These are phyloP conservation scores for Meda fulgida DNA, from an alignment of 2,797 vertebrate species.

Conservation along the genomic window DNA sequence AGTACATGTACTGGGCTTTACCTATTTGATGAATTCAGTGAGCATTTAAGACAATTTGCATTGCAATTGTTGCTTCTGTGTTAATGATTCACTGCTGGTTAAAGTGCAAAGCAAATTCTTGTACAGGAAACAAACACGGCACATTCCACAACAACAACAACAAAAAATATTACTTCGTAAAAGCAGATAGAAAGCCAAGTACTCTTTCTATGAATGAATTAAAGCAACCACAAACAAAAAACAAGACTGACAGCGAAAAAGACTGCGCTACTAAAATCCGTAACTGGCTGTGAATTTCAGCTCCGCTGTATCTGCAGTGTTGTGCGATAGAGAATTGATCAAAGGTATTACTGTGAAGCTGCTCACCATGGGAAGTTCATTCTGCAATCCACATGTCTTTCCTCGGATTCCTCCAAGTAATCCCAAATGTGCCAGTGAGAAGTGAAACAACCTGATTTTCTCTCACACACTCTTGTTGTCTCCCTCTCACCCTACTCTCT, in stretches of 20 bases:
- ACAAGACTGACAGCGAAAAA: not conserved
- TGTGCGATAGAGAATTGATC: slow-evolving; percentile 9
- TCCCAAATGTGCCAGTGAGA: slow-evolving; percentile 44
- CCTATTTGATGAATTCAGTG: not conserved
- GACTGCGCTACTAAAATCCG: not conserved
- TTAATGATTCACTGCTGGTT: slow-evolving; percentile 74
- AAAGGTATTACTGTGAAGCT: slow-evolving; percentile 19
- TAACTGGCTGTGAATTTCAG: not conserved
- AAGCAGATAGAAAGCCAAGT: not conserved
- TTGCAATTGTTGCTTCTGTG: slow-evolving; percentile 35
- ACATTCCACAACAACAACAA: not conserved
- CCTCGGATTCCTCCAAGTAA: slow-evolving; percentile 38
- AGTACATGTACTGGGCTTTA: not conserved
- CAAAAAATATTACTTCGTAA: not conserved
- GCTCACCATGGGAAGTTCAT: slow-evolving; percentile 79
- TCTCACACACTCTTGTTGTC: slow-evolving; percentile 41
- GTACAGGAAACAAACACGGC: not conserved
- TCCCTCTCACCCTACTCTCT: slow-evolving; percentile 26
- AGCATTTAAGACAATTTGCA: slow-evolving; percentile 14
- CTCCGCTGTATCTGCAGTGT: not conserved
- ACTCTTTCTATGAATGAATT: not conserved
- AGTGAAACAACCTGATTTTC: slow-evolving; percentile 45
- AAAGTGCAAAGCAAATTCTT: slow-evolving; percentile 56
- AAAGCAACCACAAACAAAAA: not conserved
- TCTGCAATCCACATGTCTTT: slow-evolving; percentile 61